A percentile compares a stretch with the other conserved stretches of the same genome.
These are phyloP conservation scores for Deroplatys truncata DNA, from an alignment of 2,888 invertebrate species.

Conservation along the genomic window DNA sequence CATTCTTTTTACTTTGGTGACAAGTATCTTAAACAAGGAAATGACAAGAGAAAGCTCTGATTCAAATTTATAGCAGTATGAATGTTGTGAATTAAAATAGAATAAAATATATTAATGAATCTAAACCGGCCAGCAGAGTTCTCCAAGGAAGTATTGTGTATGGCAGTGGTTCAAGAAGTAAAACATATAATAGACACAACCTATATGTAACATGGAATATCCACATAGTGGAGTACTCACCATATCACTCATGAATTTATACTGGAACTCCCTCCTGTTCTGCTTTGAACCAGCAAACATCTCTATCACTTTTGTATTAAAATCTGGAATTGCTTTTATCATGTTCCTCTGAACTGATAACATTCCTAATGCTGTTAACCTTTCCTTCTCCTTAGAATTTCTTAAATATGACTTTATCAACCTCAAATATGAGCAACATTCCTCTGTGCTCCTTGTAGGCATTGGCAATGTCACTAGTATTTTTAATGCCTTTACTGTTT, in stretches of 20 bases:
- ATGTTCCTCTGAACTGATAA: neutral
- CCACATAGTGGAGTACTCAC: too few relatives aligned
- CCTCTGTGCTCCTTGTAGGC: slow-evolving; percentile 22
- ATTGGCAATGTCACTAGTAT: slow-evolving; percentile 37
- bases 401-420: neutral
- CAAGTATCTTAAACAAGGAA: too few relatives aligned
- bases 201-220: too few relatives aligned
- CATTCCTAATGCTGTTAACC: neutral
- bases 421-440: neutral
- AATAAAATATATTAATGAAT: too few relatives aligned
- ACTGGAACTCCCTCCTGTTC: neutral
- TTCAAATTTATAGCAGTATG: too few relatives aligned
- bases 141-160: too few relatives aligned
- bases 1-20: too few relatives aligned
- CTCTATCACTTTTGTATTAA: neutral
- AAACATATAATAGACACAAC: too few relatives aligned
- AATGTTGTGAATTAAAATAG: too few relatives aligned
- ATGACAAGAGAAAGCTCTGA: too few relatives aligned
- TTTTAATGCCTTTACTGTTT: slow-evolving; percentile 34
- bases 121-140: too few relatives aligned
- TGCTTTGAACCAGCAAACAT: neutral
- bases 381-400: neutral
- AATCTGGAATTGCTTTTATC: neutral
- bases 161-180: too few relatives aligned
- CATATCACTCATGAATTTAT: neutral